A percentile compares a stretch with the other conserved stretches of the same genome.
Conservation (phyloP, 2,797 vertebrate genomes). For the Galagoides demidoff region DNA sequence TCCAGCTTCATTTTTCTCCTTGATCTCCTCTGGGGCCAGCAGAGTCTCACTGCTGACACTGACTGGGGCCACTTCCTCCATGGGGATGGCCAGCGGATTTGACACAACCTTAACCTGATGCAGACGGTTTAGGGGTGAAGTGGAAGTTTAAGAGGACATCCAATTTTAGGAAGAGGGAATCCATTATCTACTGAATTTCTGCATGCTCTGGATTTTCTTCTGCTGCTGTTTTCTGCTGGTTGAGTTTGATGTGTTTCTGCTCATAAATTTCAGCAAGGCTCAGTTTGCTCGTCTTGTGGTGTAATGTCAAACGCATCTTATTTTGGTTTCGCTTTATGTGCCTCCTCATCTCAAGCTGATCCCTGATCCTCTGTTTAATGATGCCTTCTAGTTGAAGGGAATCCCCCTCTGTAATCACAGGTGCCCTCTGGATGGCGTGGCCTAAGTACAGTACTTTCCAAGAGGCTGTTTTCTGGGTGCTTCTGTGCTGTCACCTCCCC, state of each 20-base stretch:
- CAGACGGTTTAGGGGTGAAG: conserved; percentile 96
- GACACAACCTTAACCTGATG: conserved; percentile 97
- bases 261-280: too few relatives aligned
- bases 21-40: conserved; percentile 97
- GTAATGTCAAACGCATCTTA: too few relatives aligned
- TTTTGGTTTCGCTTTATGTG: too few relatives aligned
- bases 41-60: conserved; percentile 93
- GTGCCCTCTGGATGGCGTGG: too few relatives aligned
- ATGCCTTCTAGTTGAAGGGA: too few relatives aligned
- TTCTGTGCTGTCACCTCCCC: conserved; percentile 94
- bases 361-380: too few relatives aligned
- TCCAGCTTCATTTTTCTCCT: conserved; percentile 96
- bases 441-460: too few relatives aligned
- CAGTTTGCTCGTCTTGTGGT: too few relatives aligned
- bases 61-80: conserved; percentile 98
- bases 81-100: conserved; percentile 93
- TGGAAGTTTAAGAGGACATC: conserved; percentile 99
- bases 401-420: too few relatives aligned
- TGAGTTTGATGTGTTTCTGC: too few relatives aligned
- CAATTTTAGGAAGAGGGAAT: conserved; percentile 95
- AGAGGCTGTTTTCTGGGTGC: conserved; percentile 89
- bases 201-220: conserved; percentile 95
- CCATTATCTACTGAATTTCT: conserved; percentile 97
- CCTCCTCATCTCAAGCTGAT: too few relatives aligned
- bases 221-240: conserved; percentile 92